Percentiles rank a stretch among this genome's conserved stretches.
Conservation (phyloP, 64 coral and sea anemone species). For the Trachythela sp. region DNA sequence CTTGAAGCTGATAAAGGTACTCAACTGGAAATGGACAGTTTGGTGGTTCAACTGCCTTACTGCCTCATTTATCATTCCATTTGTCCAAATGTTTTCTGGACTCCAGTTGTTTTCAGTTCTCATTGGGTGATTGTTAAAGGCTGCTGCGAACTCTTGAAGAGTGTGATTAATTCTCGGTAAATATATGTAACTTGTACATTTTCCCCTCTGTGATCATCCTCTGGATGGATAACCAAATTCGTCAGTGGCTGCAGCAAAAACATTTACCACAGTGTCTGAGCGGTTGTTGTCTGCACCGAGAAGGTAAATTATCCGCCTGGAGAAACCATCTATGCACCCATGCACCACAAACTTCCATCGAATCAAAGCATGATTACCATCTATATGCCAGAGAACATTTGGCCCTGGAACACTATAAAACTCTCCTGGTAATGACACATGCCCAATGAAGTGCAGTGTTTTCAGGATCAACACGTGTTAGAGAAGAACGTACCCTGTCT, state of each 20-base stretch:
- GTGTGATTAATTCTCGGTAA: constrained; percentile 15
- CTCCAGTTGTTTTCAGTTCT: too few relatives aligned
- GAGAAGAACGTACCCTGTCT: constrained; percentile 25
- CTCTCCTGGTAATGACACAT: constrained; percentile 25
- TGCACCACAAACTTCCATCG: constrained; percentile 33
- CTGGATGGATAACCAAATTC: constrained; percentile 17
- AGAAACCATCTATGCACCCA: constrained; percentile 54
- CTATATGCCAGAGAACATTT: constrained; percentile 47
- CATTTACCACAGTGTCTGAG: neutral
- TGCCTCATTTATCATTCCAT: too few relatives aligned
- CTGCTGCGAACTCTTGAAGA: constrained; percentile 11
- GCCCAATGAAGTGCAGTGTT: constrained; percentile 42
- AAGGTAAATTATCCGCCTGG: constrained; percentile 25
- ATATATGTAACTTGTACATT: constrained; percentile 46
- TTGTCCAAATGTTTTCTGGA: too few relatives aligned
- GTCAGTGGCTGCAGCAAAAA: neutral
- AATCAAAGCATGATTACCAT: constrained; percentile 45
- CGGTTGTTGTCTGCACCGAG: constrained; percentile 30
- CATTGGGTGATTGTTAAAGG: constrained; percentile 22
- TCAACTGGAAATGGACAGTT: too few relatives aligned
- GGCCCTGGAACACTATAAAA: constrained; percentile 51
- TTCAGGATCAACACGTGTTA: constrained; percentile 42
- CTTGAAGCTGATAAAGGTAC: too few relatives aligned
- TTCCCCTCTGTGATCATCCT: constrained; percentile 43
- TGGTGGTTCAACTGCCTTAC: too few relatives aligned